Conservation (phyloP, 2,797 vertebrate species). For the Diplodus sargus region DNA sequence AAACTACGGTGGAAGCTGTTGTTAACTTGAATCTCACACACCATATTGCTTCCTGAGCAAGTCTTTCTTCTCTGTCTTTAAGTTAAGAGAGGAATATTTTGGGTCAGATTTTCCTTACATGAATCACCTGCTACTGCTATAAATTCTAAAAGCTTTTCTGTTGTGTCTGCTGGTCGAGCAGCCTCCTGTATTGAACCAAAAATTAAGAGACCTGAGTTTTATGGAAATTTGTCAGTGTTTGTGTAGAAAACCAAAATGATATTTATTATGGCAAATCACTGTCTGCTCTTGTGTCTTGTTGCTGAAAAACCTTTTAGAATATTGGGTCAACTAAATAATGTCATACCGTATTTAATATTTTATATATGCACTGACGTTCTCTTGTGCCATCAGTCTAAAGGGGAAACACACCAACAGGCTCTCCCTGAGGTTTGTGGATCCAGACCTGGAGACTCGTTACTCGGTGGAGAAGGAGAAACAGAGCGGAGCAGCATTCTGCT, state of each 20-base stretch:
- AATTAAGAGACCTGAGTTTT: background rate
- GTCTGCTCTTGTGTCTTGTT: background rate
- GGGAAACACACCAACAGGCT: conserved; percentile 92
- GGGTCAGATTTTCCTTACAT: background rate
- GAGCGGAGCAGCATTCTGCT: conserved; percentile 95
- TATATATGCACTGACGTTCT: background rate
- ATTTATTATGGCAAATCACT: background rate
- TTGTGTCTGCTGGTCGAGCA: background rate
- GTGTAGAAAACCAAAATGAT: background rate
- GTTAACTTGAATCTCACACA: background rate
- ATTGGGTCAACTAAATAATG: background rate
- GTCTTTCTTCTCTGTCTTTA: background rate
- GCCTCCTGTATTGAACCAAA: background rate
- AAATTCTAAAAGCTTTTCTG: background rate
- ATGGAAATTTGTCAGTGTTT: background rate
- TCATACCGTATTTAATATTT: background rate
- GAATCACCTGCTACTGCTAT: background rate
- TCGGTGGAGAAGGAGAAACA: conserved; percentile 98
- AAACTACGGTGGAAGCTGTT: background rate
- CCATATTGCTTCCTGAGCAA: background rate
- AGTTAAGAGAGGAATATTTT: background rate
- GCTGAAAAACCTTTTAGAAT: background rate
- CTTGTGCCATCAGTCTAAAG: conserved; percentile 85
- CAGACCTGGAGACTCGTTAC: conserved; percentile 93
- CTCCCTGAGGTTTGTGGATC: conserved; percentile 94